phyloP scores from a whole-genome alignment of 2,888 invertebrate genomes.

The Drosophila pegasa region DNA sequence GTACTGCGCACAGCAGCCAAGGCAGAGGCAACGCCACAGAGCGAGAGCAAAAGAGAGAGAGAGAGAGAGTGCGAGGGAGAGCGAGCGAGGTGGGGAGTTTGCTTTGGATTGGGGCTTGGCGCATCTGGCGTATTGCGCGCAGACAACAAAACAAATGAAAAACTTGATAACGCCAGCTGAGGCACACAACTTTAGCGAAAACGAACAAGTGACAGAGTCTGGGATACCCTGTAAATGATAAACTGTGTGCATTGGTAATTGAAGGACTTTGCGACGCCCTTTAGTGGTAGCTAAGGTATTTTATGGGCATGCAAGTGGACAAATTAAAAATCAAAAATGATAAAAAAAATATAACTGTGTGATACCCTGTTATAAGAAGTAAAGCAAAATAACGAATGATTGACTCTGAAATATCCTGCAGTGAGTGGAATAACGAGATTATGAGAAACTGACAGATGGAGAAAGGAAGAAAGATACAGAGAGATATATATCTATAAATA shows the following conservation, averaged over 20 bases:
- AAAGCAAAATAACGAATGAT: neutral
- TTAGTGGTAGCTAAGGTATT: neutral
- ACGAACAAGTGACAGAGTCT: slow-evolving; percentile 15
- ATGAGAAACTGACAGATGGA: neutral
- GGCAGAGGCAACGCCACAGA: neutral
- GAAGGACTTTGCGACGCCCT: neutral
- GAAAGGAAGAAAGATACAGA: neutral
- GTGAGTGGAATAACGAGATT: too few relatives aligned
- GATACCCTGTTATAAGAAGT: neutral
- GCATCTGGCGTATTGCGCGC: slow-evolving; percentile 55
- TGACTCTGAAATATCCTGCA: too few relatives aligned
- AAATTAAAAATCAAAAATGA: neutral
- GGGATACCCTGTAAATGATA: slow-evolving; percentile 1
- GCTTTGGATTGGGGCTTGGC: slow-evolving; percentile 16
- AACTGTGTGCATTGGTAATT: neutral
- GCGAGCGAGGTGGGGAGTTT: neutral
- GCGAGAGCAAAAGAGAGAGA: neutral
- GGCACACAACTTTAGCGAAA: slow-evolving; percentile 23
- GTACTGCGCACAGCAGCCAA: slow-evolving; percentile 36
- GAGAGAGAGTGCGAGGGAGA: neutral
- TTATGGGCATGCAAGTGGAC: neutral
- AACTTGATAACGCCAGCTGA: slow-evolving; percentile 55
- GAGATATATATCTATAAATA: too few relatives aligned
- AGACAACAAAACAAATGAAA: slow-evolving; percentile 62
- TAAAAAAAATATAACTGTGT: neutral